Base-by-base conservation (phyloP, 2,888 invertebrate species). In the Epirrita christyi region DNA sequence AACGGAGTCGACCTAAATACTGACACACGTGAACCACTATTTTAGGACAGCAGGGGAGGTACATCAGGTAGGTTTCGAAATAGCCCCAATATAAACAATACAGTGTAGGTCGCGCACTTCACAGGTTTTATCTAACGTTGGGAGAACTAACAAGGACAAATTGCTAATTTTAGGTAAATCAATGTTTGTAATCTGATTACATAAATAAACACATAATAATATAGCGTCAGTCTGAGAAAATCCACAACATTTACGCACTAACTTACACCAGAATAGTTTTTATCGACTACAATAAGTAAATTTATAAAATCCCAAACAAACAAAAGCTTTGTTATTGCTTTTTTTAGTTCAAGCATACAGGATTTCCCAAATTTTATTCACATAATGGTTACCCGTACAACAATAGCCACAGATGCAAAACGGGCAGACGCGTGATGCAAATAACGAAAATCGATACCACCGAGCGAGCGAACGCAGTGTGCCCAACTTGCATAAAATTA, bases 361-460 rank as follows among this genome's bases (percentile, higher is more conserved):
- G 34, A 11, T 58, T 55, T 29, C 46, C 59, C 43, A 40, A 64
- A 62, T 61, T 65, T 34, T 49, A 53, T 21, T 38, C 51, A 55
- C 44, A 63, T 47, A 85, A 82, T 80, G 78, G 79, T 77, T 79
- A 80, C 77, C 74, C 76, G 73, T 78, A 80, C 77, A 84, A 90
- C 86, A 90, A 90, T 88, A 85, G 86, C 83, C 77, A 53, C 82
- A 80, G 81, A 86, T 86, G 77, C 81, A 83, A 77, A 76, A 80
- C 77, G 75, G 80, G 83, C 87, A 89, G 89, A 88, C 88, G 81
- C 88, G 81, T 81, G 88, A 88, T 88, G 89, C 86, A 91, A 90
- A 91, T 91, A 91, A 88, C 88, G 85, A 89, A 90, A 91, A 91
- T 91, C 91, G 85, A 91, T 91, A 91, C 59, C 82, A 66, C 63